phyloP scores from a whole-genome alignment of 1,140 invertebrate genomes.

The Drosophila tristis region DNA sequence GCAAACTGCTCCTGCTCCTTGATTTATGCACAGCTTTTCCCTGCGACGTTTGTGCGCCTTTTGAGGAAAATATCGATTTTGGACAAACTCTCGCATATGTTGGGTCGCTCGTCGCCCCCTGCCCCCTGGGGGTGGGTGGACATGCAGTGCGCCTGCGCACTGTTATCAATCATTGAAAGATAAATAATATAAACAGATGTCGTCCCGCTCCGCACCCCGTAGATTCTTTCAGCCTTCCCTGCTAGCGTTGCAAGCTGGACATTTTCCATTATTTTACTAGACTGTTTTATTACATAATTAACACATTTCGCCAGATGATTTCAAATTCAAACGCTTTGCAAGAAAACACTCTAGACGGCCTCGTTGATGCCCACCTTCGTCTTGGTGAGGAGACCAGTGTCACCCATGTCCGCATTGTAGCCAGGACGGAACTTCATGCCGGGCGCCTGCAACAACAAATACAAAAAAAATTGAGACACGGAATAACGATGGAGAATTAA shows the following conservation, averaged over 20 bases:
- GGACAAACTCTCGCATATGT: constrained; percentile 64
- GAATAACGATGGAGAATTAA: not conserved
- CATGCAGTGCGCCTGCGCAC: constrained; percentile 61
- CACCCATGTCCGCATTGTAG: constrained; percentile 86
- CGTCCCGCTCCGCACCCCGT: no score
- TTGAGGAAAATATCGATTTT: constrained; percentile 75
- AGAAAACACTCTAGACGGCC: constrained; percentile 38
- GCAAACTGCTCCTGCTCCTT: constrained; percentile 8
- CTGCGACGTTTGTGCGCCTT: constrained; percentile 40
- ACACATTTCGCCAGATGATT: constrained; percentile 68
- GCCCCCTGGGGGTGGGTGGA: constrained; percentile 34
- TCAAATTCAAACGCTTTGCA: constrained; percentile 35
- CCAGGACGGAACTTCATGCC: constrained; percentile 85
- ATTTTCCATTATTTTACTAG: constrained; percentile 62
- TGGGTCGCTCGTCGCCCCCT: not conserved
- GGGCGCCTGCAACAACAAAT: constrained; percentile 83
- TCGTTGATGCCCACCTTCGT: constrained; percentile 66
- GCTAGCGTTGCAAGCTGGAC: no score
- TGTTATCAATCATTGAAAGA: constrained; percentile 62
- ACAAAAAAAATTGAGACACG: constrained; percentile 3
- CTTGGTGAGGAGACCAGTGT: constrained; percentile 85
- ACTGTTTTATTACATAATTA: constrained; percentile 79
- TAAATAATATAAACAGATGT: constrained; percentile 49
- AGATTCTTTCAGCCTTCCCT: no score
- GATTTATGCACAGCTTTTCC: constrained; percentile 12